Conservation (phyloP, 1,140 invertebrate species). For the Tetramorium alpestre region DNA sequence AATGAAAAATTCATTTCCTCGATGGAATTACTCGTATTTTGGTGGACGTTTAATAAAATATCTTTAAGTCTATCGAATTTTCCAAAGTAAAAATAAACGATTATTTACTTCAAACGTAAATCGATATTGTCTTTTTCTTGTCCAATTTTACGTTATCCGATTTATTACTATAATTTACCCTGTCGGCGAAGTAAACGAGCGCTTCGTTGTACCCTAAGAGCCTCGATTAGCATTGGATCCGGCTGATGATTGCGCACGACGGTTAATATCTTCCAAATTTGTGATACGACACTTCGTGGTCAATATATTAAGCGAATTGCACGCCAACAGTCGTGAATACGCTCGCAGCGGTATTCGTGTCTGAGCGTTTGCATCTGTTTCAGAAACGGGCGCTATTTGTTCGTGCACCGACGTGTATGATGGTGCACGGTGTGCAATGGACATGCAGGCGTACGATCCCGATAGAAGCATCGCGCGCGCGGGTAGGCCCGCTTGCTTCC, state of each 20-base stretch:
- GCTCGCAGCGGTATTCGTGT: constrained; percentile 19
- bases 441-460: constrained; percentile 47
- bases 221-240: background rate
- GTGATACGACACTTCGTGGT: constrained; percentile 17
- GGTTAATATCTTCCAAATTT: constrained; percentile 36
- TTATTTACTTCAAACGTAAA: background rate
- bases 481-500: constrained; percentile 22
- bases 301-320: constrained; percentile 45
- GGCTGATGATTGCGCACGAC: background rate
- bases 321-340: constrained; percentile 21
- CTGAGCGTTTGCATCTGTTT: constrained; percentile 55
- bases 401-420: constrained; percentile 55
- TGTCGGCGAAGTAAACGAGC: background rate
- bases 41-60: background rate
- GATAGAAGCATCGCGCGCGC: constrained; percentile 15
- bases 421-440: constrained; percentile 47
- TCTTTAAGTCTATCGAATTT: background rate
- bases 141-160: background rate
- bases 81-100: background rate
- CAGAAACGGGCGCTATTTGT: constrained; percentile 54
- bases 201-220: background rate
- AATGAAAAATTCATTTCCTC: background rate
- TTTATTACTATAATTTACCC: background rate
- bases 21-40: background rate
- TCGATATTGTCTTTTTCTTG: too few relatives aligned